These are phyloP conservation scores for Hippocampus zosterae DNA, from an alignment of 2,113 vertebrate genomes.

Conservation along the genomic window DNA sequence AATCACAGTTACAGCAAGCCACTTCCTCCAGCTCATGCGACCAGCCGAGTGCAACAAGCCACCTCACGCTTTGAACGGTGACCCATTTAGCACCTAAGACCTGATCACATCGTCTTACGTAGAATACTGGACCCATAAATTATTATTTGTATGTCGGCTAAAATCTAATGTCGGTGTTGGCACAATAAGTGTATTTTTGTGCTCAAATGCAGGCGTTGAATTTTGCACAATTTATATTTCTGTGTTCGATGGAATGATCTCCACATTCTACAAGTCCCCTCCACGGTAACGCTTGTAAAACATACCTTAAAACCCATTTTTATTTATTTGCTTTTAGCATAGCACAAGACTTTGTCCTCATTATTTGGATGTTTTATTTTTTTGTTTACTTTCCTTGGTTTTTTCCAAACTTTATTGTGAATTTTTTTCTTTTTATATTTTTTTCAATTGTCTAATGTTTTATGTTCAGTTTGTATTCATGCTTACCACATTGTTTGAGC, in stretches of 20 bases:
- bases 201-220: background rate
- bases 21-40: slow-evolving; percentile 84
- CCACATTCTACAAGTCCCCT: background rate
- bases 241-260: background rate
- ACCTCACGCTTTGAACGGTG: slow-evolving; percentile 74
- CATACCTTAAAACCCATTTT: background rate
- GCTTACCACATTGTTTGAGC: background rate
- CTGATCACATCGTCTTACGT: slow-evolving; percentile 70
- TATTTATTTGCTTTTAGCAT: background rate
- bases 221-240: background rate
- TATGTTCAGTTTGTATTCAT: background rate
- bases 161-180: background rate
- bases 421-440: no score
- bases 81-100: slow-evolving; percentile 88
- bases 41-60: slow-evolving; percentile 81
- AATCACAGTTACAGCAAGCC: slow-evolving; percentile 91
- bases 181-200: background rate
- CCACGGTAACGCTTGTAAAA: background rate
- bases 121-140: background rate
- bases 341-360: background rate
- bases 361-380: background rate
- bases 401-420: background rate
- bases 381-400: background rate
- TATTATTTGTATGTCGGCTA: background rate
- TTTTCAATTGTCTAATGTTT: background rate